Conservation (phyloP, 2,113 vertebrate species). For the Tetrao urogallus region DNA sequence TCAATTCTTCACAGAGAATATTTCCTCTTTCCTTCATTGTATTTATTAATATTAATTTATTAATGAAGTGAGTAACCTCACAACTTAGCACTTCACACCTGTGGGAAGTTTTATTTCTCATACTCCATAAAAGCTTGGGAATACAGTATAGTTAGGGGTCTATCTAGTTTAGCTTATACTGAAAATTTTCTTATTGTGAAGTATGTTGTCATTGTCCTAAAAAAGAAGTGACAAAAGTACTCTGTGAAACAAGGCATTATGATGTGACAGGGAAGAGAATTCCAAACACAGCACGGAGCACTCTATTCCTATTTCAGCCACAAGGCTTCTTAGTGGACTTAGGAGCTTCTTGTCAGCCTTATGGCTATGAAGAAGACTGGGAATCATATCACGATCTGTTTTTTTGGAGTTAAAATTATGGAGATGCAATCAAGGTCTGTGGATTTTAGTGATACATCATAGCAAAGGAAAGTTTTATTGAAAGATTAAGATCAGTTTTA, state of each 20-base stretch:
- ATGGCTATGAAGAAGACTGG: neutral
- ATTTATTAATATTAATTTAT: neutral
- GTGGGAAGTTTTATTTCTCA: neutral
- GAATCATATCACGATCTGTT: neutral
- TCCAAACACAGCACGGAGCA: neutral
- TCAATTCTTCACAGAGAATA: no score
- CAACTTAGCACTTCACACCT: neutral
- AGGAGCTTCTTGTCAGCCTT: neutral
- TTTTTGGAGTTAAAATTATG: neutral
- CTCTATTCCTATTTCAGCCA: neutral
- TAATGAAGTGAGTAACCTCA: neutral
- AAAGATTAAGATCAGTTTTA: neutral
- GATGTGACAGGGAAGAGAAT: neutral
- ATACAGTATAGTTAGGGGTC: neutral
- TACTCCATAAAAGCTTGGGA: neutral
- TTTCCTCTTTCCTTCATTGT: neutral
- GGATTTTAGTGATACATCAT: neutral
- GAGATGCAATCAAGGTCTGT: fast-evolving
- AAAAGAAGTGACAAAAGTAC: neutral
- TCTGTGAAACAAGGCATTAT: neutral
- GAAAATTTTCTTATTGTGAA: neutral
- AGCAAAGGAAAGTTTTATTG: neutral
- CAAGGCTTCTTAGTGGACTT: neutral
- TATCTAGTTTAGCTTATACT: neutral
- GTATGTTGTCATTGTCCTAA: neutral